These are phyloP conservation scores for Lynx canadensis DNA, from an alignment of 2,113 vertebrate genomes.

Conservation along the genomic window DNA sequence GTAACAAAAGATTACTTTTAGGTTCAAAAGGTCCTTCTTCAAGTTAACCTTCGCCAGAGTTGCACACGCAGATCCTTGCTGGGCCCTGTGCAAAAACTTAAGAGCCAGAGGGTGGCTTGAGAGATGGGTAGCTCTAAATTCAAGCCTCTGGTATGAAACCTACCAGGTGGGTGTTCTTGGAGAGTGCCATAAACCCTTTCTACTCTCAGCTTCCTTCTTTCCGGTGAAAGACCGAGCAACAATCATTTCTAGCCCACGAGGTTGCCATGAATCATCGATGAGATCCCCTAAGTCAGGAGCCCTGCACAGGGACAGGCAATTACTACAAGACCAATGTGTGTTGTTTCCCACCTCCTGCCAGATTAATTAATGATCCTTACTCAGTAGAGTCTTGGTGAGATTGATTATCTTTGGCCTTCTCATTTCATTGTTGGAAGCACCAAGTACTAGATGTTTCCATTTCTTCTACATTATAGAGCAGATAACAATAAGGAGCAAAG, in stretches of 20 bases:
- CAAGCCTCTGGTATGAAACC: not conserved
- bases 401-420: not conserved
- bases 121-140: not conserved
- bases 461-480: not conserved
- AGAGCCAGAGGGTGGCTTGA: not conserved
- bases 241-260: not conserved
- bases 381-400: not conserved
- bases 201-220: not conserved
- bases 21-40: not conserved
- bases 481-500: not conserved
- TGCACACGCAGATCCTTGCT: not conserved
- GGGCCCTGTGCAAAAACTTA: not conserved
- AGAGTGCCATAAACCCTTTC: not conserved
- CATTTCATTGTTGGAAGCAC: not conserved
- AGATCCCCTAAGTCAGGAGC: not conserved
- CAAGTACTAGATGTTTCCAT: not conserved
- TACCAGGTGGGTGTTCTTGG: not conserved
- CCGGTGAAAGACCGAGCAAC: not conserved
- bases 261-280: not conserved
- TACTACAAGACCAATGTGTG: not conserved
- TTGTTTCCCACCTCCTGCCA: not conserved
- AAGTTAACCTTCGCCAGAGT: not conserved
- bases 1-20: not conserved
- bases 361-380: not conserved
- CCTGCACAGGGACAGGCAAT: not conserved